A percentile compares a stretch with the other conserved stretches of the same genome.
Evolutionary conservation across 2,113 vertebrate genomes (phyloP).

Genomic region (Chlorocebus sabaeus): DNA sequence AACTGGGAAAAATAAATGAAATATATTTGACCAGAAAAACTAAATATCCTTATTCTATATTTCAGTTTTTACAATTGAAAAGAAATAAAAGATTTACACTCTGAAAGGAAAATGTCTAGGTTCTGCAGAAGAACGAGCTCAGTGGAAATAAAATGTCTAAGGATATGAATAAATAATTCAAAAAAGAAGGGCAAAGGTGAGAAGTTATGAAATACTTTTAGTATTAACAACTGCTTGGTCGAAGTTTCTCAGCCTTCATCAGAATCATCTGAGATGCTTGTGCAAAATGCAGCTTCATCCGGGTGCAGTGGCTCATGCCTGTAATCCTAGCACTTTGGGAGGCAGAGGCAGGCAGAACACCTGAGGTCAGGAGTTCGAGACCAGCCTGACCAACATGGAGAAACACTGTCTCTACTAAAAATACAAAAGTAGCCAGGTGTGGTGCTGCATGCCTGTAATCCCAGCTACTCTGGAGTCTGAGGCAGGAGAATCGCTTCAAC

Average conservation of each 20-base stretch:
- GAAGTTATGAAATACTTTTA: not conserved
- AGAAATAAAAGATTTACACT: not conserved
- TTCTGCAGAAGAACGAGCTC: too few relatives aligned
- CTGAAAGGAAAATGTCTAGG: not conserved
- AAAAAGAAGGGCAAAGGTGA: not conserved
- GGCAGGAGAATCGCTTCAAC: too few relatives aligned
- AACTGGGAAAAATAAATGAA: not conserved
- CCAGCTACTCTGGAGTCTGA: too few relatives aligned
- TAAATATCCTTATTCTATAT: not conserved
- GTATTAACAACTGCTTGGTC: not conserved
- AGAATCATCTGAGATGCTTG: not conserved
- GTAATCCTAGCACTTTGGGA: not conserved
- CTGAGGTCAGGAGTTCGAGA: not conserved
- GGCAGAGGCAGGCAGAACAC: not conserved
- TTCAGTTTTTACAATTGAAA: not conserved
- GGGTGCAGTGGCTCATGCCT: not conserved
- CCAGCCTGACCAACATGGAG: not conserved
- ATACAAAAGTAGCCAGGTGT: not conserved
- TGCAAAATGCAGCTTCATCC: not conserved
- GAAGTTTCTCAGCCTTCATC: not conserved
- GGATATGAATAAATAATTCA: not conserved
- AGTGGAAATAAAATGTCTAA: not conserved
- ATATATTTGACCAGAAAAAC: not conserved
- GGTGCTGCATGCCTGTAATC: too few relatives aligned
- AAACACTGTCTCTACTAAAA: not conserved